Evolutionary conservation across 2,113 vertebrate genomes (phyloP), one percentile per base, ranked within the genome.

Genomic region (Abramis brama): DNA sequence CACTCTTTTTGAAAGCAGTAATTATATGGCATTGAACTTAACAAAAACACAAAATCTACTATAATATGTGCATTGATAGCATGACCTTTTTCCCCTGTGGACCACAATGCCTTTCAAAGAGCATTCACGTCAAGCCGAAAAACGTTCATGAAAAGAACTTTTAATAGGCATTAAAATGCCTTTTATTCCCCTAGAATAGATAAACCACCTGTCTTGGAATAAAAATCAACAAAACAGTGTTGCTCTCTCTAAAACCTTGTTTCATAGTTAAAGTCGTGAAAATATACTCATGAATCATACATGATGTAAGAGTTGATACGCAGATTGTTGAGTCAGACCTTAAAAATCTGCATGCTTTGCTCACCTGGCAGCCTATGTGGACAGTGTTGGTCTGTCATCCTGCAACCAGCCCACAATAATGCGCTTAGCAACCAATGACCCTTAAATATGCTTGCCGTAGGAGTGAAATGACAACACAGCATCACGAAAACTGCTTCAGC

Each of bases 381-480:
- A 82, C 45, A 68, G 13, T 50, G 43, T 12, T 68, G 59, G n/a
- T 70, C 27, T 66, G 21, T 6, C 60, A 33, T 55, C 50, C 85
- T 77, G 82, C 50, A 89, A 85, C 88, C 83, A 33, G 36, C 85
- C 73, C 83, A 87, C 83, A 74, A 55, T 50, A 30, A 45, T 19
- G 47, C 12, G 83, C 78, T 87, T 71, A 75, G 85, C 88, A 89
- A 87, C 83, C 52, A n/a, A 8, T 82, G 85, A 82, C 66, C 84
- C 88, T 64, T 75, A 84, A 81, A 77, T 39, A 80, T 84, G 85
- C 84, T 86, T 83, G 78, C 73, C 27, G 79, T 85, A 79, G 88
- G 83, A 36, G 84, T 73, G 78, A 85, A 68, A 43, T 79, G 75
- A 79, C 82, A 87, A 78, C 57, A 82, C 15, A 2, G 45, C 25